These are phyloP conservation scores for Drosophila jambulina DNA, from an alignment of 1,140 invertebrate genomes.

Conservation along the genomic window DNA sequence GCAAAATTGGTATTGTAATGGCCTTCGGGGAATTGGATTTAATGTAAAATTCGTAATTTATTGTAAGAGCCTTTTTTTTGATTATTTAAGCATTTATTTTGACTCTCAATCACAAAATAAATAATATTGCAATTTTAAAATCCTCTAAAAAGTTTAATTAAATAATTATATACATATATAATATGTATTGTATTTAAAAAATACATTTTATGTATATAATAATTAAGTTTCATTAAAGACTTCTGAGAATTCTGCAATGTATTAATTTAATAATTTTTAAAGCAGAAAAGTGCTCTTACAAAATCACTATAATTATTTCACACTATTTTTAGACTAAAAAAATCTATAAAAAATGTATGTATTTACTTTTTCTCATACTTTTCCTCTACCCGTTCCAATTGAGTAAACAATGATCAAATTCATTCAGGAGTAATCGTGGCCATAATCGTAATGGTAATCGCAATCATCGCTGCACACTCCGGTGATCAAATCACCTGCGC, in stretches of 20 bases:
- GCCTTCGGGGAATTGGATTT: not conserved
- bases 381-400: constrained; percentile 20
- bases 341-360: not conserved
- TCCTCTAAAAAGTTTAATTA: too few relatives aligned
- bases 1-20: not conserved
- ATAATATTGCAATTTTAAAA: too few relatives aligned
- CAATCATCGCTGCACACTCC: constrained; percentile 40
- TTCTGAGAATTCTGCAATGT: too few relatives aligned
- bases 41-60: not conserved
- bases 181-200: too few relatives aligned
- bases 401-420: constrained; percentile 26
- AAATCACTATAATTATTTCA: not conserved
- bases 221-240: too few relatives aligned
- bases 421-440: constrained; percentile 8
- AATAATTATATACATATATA: too few relatives aligned
- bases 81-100: not conserved
- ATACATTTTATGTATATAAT: too few relatives aligned
- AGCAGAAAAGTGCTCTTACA: not conserved
- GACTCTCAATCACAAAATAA: too few relatives aligned
- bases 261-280: too few relatives aligned
- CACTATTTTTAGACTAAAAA: too few relatives aligned
- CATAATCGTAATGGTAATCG: constrained; percentile 7
- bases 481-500: constrained; percentile 69
- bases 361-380: not conserved
- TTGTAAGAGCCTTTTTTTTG: not conserved